Evolutionary conservation across 2,888 invertebrate species (phyloP), one percentile per base, ranked within the genome.

Genomic region (Reticulitermes lucifugus): DNA sequence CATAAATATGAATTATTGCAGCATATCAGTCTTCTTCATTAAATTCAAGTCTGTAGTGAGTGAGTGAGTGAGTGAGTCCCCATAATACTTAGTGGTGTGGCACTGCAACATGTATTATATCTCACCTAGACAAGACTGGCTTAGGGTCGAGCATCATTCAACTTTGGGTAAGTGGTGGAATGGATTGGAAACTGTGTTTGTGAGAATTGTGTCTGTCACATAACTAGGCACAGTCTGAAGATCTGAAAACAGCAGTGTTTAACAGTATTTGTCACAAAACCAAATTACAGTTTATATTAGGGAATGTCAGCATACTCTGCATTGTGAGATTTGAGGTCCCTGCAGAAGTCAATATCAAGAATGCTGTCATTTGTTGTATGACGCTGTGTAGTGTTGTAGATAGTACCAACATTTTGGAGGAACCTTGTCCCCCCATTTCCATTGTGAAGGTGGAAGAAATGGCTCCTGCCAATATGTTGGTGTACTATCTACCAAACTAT

Each of bases 31-130:
- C 6, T 73, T 73, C 35, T 73, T 73, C 73, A 73, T 73, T 21
- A 29, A 73, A 73, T 73, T 35, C 73, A 73, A 73, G n/a, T 59
- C n/a, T 65, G 29, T 81, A 46, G 70, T 65, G 70, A 65, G 65
- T 65, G 81, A 4, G 70, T 81, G 9, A 46, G 46, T 46, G 46
- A 1, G 46, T 46, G 46, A 12, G 81, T 81, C 43, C 43, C 81
- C 81, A 41, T 43, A 43, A 70, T 81, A 43, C 65, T 81, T 70
- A 81, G 70, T 43, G 81, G 70, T 41, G n/a, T 81, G 70, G 81
- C 43, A 70, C 59, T 81, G 81, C 70, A 81, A 81, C 81, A 70
- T 81, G 46, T 81, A 81, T 65, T 81, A 81, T 65, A 65, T 25
- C 81, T 70, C 81, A 70, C 55, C 81, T 81, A 81, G 81, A 81